Base-by-base conservation (phyloP, 2,888 invertebrate species). In the Ennomos fuscantarius region DNA sequence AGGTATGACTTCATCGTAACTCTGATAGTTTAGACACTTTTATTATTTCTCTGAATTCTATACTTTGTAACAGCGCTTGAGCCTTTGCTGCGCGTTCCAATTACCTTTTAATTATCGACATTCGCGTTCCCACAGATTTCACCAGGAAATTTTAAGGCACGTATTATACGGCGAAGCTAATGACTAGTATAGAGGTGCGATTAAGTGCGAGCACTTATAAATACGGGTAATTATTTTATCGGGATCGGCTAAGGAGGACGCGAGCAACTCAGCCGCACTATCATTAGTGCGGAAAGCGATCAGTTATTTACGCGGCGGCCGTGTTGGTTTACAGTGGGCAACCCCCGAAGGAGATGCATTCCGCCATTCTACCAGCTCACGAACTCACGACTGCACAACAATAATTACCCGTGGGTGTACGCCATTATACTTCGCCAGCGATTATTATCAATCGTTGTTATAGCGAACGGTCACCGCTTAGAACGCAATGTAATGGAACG, bases 341-440 rank as follows among this genome's bases (percentile, higher is more conserved):
- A 88, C 92, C 92, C 92, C 92, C 90, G 90, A 89, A 92, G 92
- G 92, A 92, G 91, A 90, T 91, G 91, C 92, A 92, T 92, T 91
- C 92, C 89, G 73, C 87, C 82, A 84, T 86, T 86, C 86, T 86
- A 85, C 82, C 80, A 79, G 82, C 90, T 87, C 92, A 92, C 92
- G 92, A 92, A 87, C 91, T 91, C 91, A 92, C 91, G 91, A 92
- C 91, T 87, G 84, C 89, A 89, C 90, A 86, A 89, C 91, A 89
- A 92, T 92, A 92, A 92, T 92, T 92, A 92, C 89, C 90, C 86
- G 91, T 91, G 92, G 92, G 91, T 91, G 92, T 92, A 90, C 91
- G 89, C 90, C 86, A 92, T 92, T 92, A 91, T 92, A 89, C 87
- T 90, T 90, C 88, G 87, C 91, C 82, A 88, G 87, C 87, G 91